These are phyloP conservation scores for Lobophora halterata DNA, from an alignment of 2,888 invertebrate species.

Conservation along the genomic window DNA sequence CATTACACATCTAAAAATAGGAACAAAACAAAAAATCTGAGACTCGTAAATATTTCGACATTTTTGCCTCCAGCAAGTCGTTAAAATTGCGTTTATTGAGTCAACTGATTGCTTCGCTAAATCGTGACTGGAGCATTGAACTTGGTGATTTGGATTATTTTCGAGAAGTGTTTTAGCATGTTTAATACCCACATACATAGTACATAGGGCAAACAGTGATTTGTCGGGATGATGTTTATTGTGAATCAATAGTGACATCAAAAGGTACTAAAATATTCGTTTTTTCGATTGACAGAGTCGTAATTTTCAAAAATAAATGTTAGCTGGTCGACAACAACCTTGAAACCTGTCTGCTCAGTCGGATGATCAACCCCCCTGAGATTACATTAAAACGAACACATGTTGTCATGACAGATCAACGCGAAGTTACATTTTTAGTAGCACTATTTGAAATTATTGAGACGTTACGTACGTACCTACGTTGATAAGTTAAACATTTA, in stretches of 20 bases:
- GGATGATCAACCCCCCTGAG: constrained; percentile 52
- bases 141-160: constrained; percentile 48
- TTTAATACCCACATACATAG: too few species aligned
- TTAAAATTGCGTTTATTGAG: constrained; percentile 69
- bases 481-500: too few species aligned
- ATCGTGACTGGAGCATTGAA: constrained; percentile 66
- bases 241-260: constrained; percentile 12
- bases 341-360: constrained; percentile 54
- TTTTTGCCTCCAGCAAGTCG: constrained; percentile 59
- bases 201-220: constrained; percentile 26
- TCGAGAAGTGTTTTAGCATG: constrained; percentile 33
- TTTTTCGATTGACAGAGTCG: constrained; percentile 1
- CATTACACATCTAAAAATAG: constrained; percentile 52
- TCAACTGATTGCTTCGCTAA: constrained; percentile 57
- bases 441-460: background rate
- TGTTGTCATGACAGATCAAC: constrained; percentile 67
- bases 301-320: constrained; percentile 21
- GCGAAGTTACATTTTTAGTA: constrained; percentile 57
- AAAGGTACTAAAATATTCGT: constrained; percentile 6
- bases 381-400: constrained; percentile 50
- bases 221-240: constrained; percentile 13
- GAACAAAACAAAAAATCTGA: constrained; percentile 60
- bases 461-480: too few species aligned
- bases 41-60: constrained; percentile 70
- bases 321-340: constrained; percentile 54